Evolutionary conservation across 2,797 vertebrate species (phyloP).

Genomic region (Danio albolineatus): DNA sequence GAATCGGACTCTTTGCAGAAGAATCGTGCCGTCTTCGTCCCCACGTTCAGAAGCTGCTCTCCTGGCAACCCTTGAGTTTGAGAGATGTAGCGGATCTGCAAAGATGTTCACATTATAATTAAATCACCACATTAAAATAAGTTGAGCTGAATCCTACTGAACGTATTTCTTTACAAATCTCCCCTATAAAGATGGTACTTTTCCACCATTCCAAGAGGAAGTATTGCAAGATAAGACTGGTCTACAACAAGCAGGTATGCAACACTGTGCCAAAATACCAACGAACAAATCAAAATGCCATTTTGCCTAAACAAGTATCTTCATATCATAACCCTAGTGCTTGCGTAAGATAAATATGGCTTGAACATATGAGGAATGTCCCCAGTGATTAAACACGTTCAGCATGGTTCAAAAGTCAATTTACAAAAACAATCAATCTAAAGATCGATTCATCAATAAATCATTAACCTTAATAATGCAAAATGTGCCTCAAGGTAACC

Average conservation of each 20-base stretch:
- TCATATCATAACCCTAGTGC: conserved; percentile 1
- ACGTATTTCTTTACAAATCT: not conserved
- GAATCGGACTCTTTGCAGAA: conserved; percentile 91
- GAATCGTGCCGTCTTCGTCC: conserved; percentile 95
- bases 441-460: no score
- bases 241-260: conserved; percentile 31
- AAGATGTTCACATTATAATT: not conserved
- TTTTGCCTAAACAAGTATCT: conserved; percentile 38
- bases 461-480: no score
- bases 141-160: not conserved
- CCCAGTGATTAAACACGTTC: not conserved
- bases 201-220: conserved; percentile 21
- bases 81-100: conserved; percentile 98
- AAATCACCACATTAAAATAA: not conserved
- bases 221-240: conserved; percentile 20
- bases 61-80: conserved; percentile 96
- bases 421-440: no score
- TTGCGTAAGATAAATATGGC: conserved; percentile 7
- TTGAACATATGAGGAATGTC: not conserved
- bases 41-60: conserved; percentile 93
- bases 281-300: conserved; percentile 7
- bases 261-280: conserved; percentile 33
- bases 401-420: not conserved
- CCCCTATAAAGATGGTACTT: conserved; percentile 17
- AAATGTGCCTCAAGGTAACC: no score